These are phyloP conservation scores for Oscheius sp. DNA, from an alignment of 2,888 invertebrate genomes.

Conservation along the genomic window DNA sequence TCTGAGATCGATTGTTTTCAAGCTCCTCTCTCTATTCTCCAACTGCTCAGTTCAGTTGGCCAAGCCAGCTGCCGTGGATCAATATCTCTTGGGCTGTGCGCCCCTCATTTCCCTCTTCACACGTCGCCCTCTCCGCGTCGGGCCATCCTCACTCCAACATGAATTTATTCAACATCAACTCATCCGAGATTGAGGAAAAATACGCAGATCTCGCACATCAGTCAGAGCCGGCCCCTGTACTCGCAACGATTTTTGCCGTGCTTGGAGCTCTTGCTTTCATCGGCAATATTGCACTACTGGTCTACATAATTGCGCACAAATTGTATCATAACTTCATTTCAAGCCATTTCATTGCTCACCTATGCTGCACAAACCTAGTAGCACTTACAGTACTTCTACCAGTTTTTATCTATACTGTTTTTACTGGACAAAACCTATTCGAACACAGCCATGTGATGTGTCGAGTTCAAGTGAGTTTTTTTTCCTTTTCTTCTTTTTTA, in stretches of 20 bases:
- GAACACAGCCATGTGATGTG: conserved; percentile 58
- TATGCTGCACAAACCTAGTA: conserved; percentile 67
- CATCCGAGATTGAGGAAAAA: conserved; percentile 42
- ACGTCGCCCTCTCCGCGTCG: too few species aligned
- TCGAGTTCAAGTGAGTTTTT: conserved; percentile 58
- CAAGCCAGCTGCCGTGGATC: conserved; percentile 22
- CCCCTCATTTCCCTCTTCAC: conserved; percentile 23
- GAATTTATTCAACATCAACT: conserved; percentile 45
- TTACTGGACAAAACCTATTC: conserved; percentile 62
- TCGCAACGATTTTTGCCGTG: conserved; percentile 39
- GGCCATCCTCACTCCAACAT: conserved; percentile 1
- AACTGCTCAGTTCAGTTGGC: neutral
- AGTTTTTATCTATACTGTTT: conserved; percentile 61
- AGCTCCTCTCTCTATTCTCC: neutral
- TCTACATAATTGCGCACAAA: conserved; percentile 63
- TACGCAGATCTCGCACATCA: conserved; percentile 46
- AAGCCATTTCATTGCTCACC: conserved; percentile 69
- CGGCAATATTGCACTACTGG: conserved; percentile 59
- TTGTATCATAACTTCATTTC: conserved; percentile 69
- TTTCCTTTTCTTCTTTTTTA: too few species aligned
- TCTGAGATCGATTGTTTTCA: conserved; percentile 9
- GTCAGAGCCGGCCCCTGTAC: conserved; percentile 41
- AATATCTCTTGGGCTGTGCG: conserved; percentile 13
- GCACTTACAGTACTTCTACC: conserved; percentile 59
- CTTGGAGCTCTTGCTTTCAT: conserved; percentile 52